These are phyloP conservation scores for Sebastes vulpes DNA, from an alignment of 2,797 vertebrate species.

Conservation along the genomic window DNA sequence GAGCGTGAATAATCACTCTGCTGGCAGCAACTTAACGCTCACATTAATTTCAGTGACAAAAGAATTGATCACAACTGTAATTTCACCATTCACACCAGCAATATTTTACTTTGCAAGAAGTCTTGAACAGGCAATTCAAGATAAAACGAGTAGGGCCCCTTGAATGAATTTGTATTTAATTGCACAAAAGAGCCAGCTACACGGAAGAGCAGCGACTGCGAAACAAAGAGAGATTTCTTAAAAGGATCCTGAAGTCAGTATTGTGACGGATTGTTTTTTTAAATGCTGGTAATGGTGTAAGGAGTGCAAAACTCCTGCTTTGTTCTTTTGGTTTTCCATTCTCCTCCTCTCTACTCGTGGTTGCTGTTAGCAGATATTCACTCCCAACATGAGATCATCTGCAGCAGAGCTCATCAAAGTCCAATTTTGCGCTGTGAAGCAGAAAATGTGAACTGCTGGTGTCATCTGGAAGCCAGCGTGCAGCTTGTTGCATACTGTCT, in stretches of 20 bases:
- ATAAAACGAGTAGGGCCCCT: slow-evolving; percentile 31
- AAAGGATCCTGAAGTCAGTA: neutral
- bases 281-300: neutral
- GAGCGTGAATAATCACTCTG: slow-evolving; percentile 38
- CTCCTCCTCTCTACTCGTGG: neutral
- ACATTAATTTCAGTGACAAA: slow-evolving; percentile 61
- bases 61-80: slow-evolving; percentile 53
- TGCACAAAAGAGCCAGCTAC: slow-evolving; percentile 7
- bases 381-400: slow-evolving; percentile 13
- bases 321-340: neutral
- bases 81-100: slow-evolving; percentile 36
- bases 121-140: slow-evolving; percentile 32
- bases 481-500: neutral
- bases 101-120: slow-evolving; percentile 44
- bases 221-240: neutral
- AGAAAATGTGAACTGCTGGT: slow-evolving; percentile 11
- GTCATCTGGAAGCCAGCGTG: slow-evolving; percentile 22
- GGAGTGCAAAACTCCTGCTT: neutral
- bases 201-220: neutral
- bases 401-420: slow-evolving; percentile 32
- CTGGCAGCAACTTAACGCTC: slow-evolving; percentile 28
- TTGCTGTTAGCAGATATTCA: slow-evolving; percentile 8
- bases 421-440: slow-evolving; percentile 7
- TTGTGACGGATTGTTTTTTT: slow-evolving; percentile 4
- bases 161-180: slow-evolving; percentile 48